These are phyloP conservation scores for Heptranchias perlo DNA, from an alignment of 2,113 vertebrate genomes.

Conservation along the genomic window DNA sequence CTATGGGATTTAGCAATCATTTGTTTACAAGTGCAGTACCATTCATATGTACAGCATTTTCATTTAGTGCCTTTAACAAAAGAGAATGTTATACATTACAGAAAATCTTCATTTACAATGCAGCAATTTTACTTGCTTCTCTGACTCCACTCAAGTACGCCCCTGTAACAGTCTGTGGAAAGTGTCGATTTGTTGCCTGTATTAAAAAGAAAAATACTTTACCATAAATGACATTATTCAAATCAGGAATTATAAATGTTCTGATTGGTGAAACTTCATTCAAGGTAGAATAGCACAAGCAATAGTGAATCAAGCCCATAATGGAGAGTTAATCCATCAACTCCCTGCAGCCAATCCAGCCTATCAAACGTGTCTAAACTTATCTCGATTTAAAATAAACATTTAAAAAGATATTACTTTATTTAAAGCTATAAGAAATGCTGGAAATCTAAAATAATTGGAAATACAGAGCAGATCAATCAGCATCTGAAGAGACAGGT, in stretches of 20 bases:
- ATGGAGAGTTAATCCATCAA: no score
- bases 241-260: background rate
- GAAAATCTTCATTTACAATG: conserved; percentile 58
- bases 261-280: background rate
- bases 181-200: conserved; percentile 94
- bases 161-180: conserved; percentile 94
- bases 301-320: background rate
- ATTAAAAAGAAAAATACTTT: conserved; percentile 36
- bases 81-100: background rate
- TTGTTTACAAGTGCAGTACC: conserved; percentile 10
- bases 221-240: background rate
- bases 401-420: background rate
- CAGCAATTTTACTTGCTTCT: conserved; percentile 96
- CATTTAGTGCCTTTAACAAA: background rate
- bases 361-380: background rate
- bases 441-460: background rate
- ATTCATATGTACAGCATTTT: conserved; percentile 15
- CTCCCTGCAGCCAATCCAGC: background rate
- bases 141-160: conserved; percentile 93
- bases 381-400: background rate
- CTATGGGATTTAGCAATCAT: background rate
- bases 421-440: background rate
- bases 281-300: background rate
- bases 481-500: background rate
- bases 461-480: background rate